Conservation (phyloP, 2,113 vertebrate species). For the Hypomesus transpacificus region DNA sequence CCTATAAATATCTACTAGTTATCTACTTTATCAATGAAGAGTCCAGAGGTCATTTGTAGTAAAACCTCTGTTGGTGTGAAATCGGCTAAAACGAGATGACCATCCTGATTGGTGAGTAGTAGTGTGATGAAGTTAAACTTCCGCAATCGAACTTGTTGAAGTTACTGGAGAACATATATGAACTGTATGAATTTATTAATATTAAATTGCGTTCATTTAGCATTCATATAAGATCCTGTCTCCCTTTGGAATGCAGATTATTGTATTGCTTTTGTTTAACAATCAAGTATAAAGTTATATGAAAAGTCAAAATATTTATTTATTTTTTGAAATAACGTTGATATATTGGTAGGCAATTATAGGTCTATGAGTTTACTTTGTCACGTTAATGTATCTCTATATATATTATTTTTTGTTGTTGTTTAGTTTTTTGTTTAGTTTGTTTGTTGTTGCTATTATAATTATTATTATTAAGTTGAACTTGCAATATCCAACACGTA, state of each 20-base stretch:
- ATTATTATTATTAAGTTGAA: no score
- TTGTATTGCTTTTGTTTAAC: no score
- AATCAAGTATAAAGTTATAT: background rate
- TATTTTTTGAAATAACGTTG: background rate
- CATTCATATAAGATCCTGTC: no score
- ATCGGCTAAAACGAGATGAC: conserved; percentile 45
- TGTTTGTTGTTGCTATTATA: background rate
- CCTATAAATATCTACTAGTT: no score
- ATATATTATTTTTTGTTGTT: background rate
- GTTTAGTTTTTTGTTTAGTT: no score
- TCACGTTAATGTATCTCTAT: background rate
- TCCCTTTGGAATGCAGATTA: no score
- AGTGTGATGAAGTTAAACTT: conserved; percentile 29
- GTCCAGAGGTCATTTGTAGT: conserved; percentile 37
- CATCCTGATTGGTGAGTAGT: conserved; percentile 63
- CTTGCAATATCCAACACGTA: no score
- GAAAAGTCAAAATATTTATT: no score
- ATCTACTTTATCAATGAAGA: conserved; percentile 24
- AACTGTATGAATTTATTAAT: no score
- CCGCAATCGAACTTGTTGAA: background rate
- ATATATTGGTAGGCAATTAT: no score
- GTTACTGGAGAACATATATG: background rate
- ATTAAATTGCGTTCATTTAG: no score
- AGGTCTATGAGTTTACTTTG: background rate
- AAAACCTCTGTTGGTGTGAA: conserved; percentile 27